phyloP scores from a whole-genome alignment of 2,888 invertebrate species.

The Branchipolynoe longqiensis region DNA sequence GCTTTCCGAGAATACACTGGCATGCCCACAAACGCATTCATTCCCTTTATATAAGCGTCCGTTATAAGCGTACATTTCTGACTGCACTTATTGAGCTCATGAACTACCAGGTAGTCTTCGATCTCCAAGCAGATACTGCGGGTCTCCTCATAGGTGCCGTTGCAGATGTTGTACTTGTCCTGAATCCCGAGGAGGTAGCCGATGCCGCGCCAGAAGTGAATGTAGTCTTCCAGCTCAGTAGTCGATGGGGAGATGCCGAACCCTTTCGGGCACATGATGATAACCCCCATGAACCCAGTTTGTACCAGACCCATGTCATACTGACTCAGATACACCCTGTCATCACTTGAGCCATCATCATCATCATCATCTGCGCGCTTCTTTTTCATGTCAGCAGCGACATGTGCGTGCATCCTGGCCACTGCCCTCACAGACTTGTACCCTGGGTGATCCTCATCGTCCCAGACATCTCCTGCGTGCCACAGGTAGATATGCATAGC shows the following conservation, averaged over 20 bases:
- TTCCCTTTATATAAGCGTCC: constrained; percentile 72
- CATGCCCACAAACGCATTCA: constrained; percentile 61
- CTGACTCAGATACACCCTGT: constrained; percentile 85
- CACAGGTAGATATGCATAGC: constrained; percentile 89
- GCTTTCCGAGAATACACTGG: constrained; percentile 66
- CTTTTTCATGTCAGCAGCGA: constrained; percentile 80
- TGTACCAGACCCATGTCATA: constrained; percentile 92
- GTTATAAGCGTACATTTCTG: constrained; percentile 73
- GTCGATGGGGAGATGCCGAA: constrained; percentile 86
- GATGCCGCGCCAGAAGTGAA: constrained; percentile 92
- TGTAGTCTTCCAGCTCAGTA: constrained; percentile 88
- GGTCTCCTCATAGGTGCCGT: constrained; percentile 69
- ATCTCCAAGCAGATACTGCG: constrained; percentile 73
- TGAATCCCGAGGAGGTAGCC: constrained; percentile 91
- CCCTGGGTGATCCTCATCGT: constrained; percentile 83
- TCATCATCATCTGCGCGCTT: neutral
- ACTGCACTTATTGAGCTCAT: constrained; percentile 72
- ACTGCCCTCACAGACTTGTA: constrained; percentile 82
- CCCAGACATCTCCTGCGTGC: constrained; percentile 88
- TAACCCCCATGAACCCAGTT: constrained; percentile 92
- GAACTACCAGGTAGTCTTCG: constrained; percentile 71
- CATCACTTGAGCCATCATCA: too few relatives aligned
- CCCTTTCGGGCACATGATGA: constrained; percentile 85
- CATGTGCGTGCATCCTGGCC: constrained; percentile 83
- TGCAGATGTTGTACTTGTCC: constrained; percentile 83